Percentiles rank a stretch among this genome's conserved stretches.
phyloP scores from a whole-genome alignment of 1,140 invertebrate genomes.

The Phymastichus coffea region DNA sequence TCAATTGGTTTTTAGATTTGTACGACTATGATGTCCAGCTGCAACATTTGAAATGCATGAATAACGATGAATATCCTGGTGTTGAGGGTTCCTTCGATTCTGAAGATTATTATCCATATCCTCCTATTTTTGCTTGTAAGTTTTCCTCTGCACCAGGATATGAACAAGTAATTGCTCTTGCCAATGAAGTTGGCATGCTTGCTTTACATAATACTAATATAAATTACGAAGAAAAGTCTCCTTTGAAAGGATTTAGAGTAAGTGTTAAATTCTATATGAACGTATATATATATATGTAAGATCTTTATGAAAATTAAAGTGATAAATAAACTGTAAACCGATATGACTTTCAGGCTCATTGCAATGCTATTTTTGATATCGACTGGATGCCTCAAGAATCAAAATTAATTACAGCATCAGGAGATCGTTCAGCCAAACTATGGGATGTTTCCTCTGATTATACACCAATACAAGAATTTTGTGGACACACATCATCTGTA shows the following conservation, averaged over 20 bases:
- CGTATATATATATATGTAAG: no score
- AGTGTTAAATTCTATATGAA: no score
- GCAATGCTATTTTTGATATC: constrained; percentile 86
- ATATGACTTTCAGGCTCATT: constrained; percentile 65
- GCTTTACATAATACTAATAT: constrained; percentile 61
- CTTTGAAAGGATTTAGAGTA: constrained; percentile 15
- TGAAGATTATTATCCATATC: constrained; percentile 38
- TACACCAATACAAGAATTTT: constrained; percentile 61
- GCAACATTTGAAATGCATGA: constrained; percentile 45
- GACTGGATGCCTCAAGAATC: constrained; percentile 77
- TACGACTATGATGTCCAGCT: constrained; percentile 46
- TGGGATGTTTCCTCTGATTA: constrained; percentile 67
- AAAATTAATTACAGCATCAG: constrained; percentile 79
- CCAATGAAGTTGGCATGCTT: constrained; percentile 81
- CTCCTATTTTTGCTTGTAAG: constrained; percentile 53
- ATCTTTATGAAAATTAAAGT: no score
- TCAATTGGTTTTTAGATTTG: constrained; percentile 17
- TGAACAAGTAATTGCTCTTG: constrained; percentile 73
- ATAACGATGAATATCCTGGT: constrained; percentile 45
- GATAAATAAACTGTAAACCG: no score
- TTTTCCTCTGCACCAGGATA: constrained; percentile 57
- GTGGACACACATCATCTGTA: constrained; percentile 75
- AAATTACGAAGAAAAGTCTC: no score
- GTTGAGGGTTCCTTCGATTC: constrained; percentile 44
- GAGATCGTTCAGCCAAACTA: constrained; percentile 76